Conservation (phyloP, 2,113 vertebrate genomes). For the Chamaetylas fuelleborni region DNA sequence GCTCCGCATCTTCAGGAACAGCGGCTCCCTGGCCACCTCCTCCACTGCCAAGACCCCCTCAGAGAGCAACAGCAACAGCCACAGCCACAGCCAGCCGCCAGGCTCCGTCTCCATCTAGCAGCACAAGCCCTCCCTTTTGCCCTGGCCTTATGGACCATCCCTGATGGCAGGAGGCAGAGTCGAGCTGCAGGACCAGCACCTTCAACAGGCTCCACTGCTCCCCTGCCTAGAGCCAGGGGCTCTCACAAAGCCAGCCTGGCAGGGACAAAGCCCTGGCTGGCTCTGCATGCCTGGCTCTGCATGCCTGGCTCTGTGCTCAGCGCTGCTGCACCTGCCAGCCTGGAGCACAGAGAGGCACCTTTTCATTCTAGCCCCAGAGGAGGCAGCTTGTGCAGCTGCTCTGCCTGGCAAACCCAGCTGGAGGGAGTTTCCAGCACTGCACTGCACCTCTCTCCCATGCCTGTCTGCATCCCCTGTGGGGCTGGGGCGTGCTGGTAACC, state of each 20-base stretch:
- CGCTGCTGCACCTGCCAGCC: not conserved
- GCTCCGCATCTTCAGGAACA: slow-evolving; percentile 76
- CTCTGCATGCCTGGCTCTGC: not conserved
- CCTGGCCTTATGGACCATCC: not conserved
- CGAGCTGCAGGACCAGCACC: not conserved
- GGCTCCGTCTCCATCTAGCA: not conserved
- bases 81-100: slow-evolving; percentile 68
- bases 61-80: slow-evolving; percentile 79
- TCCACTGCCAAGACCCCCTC: slow-evolving; percentile 72
- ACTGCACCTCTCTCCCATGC: not conserved
- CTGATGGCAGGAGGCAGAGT: rapidly evolving
- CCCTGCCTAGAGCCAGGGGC: not conserved
- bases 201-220: rapidly evolving
- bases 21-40: slow-evolving; percentile 53
- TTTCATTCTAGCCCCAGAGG: not conserved
- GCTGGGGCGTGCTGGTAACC: not conserved
- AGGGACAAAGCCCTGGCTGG: not conserved
- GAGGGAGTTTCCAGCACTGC: not conserved
- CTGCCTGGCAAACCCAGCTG: not conserved
- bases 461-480: rapidly evolving
- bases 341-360: rapidly evolving
- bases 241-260: rapidly evolving
- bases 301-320: not conserved
- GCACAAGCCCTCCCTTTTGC: not conserved
- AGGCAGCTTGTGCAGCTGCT: not conserved